Evolutionary conservation across 2,888 invertebrate species (phyloP).

Genomic region (Bellardia pandia): DNA sequence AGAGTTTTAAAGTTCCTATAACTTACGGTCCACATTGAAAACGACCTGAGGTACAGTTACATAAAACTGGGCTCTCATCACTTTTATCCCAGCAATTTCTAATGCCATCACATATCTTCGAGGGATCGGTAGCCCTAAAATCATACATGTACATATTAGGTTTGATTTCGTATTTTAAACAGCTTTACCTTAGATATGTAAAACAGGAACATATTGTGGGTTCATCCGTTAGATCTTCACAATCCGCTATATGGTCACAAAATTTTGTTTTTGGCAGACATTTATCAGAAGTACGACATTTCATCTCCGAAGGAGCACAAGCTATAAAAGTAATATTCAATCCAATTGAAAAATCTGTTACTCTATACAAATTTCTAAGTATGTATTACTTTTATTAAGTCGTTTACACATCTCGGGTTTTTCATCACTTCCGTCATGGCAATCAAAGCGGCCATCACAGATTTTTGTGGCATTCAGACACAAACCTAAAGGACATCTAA

Average conservation of each 20-base stretch:
- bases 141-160: not conserved
- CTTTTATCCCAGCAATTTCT: constrained; percentile 91
- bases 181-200: constrained; percentile 86
- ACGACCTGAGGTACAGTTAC: constrained; percentile 86
- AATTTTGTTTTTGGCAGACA: constrained; percentile 89
- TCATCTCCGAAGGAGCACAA: constrained; percentile 87
- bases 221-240: constrained; percentile 90
- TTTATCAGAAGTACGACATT: constrained; percentile 87
- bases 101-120: constrained; percentile 90
- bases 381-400: constrained; percentile 76
- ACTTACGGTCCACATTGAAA: constrained; percentile 86
- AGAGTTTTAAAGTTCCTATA: not conserved
- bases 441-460: constrained; percentile 89
- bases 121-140: constrained; percentile 86
- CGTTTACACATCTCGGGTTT: constrained; percentile 77
- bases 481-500: constrained; percentile 88
- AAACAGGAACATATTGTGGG: constrained; percentile 87
- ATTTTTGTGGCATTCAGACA: constrained; percentile 87
- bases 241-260: constrained; percentile 88
- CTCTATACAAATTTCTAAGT: no score
- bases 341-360: not conserved
- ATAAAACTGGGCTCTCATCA: constrained; percentile 89
- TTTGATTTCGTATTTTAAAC: not conserved
- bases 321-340: constrained; percentile 82
- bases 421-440: constrained; percentile 90